Conservation (phyloP, 2,888 invertebrate species). For the Drosophila falleni region DNA sequence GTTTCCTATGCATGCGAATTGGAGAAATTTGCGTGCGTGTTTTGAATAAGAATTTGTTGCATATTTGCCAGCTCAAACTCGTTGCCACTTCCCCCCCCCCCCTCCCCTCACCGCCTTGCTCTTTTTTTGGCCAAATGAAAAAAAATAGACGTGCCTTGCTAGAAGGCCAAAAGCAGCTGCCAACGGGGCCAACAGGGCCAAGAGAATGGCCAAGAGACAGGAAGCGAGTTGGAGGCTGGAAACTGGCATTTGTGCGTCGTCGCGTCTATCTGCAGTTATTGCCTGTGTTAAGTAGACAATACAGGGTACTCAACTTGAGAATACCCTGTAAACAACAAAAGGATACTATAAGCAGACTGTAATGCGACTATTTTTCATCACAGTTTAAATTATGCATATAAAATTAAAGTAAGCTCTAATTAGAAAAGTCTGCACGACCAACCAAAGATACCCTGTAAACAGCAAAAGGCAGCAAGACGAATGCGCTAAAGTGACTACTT, state of each 20-base stretch:
- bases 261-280: slow-evolving; percentile 46
- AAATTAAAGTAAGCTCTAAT: background rate
- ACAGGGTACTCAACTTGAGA: background rate
- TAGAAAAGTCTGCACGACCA: too few species aligned
- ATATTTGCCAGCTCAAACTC: slow-evolving; percentile 69
- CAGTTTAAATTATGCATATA: too few species aligned
- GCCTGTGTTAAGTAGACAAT: slow-evolving; percentile 35
- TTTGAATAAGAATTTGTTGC: slow-evolving; percentile 82
- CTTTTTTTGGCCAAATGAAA: slow-evolving; percentile 73
- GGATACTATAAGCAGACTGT: too few species aligned
- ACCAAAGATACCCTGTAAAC: too few species aligned
- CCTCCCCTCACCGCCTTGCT: too few species aligned
- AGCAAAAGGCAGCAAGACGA: background rate
- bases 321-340: too few species aligned
- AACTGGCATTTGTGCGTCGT: slow-evolving; percentile 28
- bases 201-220: slow-evolving; percentile 5
- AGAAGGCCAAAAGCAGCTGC: slow-evolving; percentile 37
- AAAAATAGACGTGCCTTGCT: slow-evolving; percentile 75
- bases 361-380: too few species aligned
- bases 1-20: slow-evolving; percentile 72
- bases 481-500: background rate
- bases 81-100: background rate
- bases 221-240: slow-evolving; percentile 1
- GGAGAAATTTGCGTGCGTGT: slow-evolving; percentile 82
- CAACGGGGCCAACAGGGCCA: slow-evolving; percentile 35